Base-by-base conservation (phyloP, 1,140 invertebrate genomes). In the Caenorhabditis brenneri region DNA sequence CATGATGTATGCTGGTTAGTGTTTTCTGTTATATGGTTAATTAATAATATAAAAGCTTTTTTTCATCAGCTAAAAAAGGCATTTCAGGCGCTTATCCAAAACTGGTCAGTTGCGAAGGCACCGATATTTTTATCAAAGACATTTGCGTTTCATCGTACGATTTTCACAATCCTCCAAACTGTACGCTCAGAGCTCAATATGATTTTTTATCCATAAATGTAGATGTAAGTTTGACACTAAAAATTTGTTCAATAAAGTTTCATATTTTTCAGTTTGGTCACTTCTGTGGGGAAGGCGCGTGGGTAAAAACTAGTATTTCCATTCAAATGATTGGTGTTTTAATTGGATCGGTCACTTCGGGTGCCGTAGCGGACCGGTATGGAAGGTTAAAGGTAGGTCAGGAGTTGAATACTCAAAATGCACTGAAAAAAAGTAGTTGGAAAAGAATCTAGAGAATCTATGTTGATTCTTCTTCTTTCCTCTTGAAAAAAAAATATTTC, bases 321-420 rank as follows among this genome's bases (percentile, higher is more conserved):
- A 27, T 83, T 7, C 82, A 83, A 55, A 83, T 83, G 82, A n/a
- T 58, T 22, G 82, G 82, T 29, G 82, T 83, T 48, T 51, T 83
- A 22, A 31, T 83, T 5, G 82, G 82, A 58, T 53, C 82, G 4
- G 33, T 83, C 16, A 36, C 46, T 2, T 36, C 46, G 19, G 82
- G 82, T 33, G 49, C 65, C 7, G 16, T 83, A n/a, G 60, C 82
- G 7, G 82, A 83, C 31, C 9, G 36, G n/a, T 58, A 74, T 22
- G 82, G 82, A 79, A 33, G 82, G 27, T 48, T 78, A 51, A 79
- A 49, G 69, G 82, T 83, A 24, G 46, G 74, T 58, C 33, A n/a
- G n/a, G 9, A 74, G 29, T 16, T 24, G 1, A 51, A n/a, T 3
- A 51, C 10, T 80, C 0, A n/a, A n/a, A 51, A 51, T 7, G 22